A percentile compares a stretch with the other conserved stretches of the same genome.
Conservation (phyloP, 1,140 invertebrate genomes). For the Pseudomyrmex concolor region DNA sequence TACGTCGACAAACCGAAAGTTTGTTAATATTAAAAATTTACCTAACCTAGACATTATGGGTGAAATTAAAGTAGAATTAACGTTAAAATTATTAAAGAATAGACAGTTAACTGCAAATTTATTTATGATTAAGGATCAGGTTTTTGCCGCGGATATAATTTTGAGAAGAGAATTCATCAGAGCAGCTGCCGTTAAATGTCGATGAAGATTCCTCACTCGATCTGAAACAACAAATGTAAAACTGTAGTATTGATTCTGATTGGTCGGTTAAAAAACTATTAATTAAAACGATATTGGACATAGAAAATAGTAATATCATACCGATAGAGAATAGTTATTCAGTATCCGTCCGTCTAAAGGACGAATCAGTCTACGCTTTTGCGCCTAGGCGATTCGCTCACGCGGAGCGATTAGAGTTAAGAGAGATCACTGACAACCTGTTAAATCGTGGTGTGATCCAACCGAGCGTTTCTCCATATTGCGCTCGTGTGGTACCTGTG, state of each 20-base stretch:
- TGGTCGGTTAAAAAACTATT: not conserved
- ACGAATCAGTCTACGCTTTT: not conserved
- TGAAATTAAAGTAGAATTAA: not conserved
- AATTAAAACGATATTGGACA: not conserved
- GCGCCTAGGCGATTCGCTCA: not conserved
- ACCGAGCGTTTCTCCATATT: too few relatives aligned
- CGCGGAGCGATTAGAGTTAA: not conserved
- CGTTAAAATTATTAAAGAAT: not conserved
- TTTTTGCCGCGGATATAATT: not conserved
- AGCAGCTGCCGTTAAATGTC: too few relatives aligned
- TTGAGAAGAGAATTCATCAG: not conserved
- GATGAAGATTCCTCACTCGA: not conserved
- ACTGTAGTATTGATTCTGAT: not conserved
- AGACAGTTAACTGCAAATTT: not conserved
- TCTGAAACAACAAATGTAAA: not conserved
- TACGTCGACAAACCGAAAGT: not conserved
- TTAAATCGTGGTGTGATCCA: not conserved
- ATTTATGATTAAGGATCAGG: not conserved
- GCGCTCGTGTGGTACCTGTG: not conserved
- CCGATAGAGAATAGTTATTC: not conserved
- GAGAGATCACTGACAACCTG: not conserved
- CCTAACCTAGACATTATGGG: too few relatives aligned
- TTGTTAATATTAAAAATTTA: too few relatives aligned
- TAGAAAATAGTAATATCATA: not conserved
- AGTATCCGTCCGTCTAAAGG: not conserved